Evolutionary conservation across 1,140 invertebrate genomes (phyloP).

Genomic region (Lineus longissimus): DNA sequence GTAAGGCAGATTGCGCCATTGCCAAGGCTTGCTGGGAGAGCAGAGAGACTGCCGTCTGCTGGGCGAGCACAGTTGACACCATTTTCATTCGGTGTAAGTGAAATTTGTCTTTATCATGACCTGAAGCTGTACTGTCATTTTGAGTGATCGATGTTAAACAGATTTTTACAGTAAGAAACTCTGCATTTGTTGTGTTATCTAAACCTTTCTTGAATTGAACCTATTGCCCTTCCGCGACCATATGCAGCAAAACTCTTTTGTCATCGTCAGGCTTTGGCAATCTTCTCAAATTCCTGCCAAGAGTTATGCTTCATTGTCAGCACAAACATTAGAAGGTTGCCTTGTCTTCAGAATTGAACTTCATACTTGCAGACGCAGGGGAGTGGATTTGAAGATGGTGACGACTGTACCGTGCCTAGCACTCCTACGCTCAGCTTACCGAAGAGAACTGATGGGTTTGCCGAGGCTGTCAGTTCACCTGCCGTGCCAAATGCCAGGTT

Average conservation of each 20-base stretch:
- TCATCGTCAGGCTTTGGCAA: too few species aligned
- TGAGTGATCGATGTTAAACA: too few species aligned
- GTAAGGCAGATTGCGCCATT: neutral
- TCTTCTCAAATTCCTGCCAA: too few species aligned
- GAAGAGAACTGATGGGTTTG: slow-evolving; percentile 79
- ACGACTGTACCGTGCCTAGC: slow-evolving; percentile 85
- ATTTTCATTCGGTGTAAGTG: slow-evolving; percentile 38
- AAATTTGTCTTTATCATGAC: neutral
- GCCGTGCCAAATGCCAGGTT: slow-evolving; percentile 72
- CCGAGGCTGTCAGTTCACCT: slow-evolving; percentile 87
- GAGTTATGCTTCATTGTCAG: too few species aligned
- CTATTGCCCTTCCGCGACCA: too few species aligned
- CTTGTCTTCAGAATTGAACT: neutral
- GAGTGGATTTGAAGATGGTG: slow-evolving; percentile 64
- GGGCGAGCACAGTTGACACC: slow-evolving; percentile 32
- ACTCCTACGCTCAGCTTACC: slow-evolving; percentile 83
- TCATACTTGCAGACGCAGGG: slow-evolving; percentile 29
- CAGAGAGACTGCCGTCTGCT: slow-evolving; percentile 40
- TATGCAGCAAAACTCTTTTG: too few species aligned
- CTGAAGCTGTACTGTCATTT: too few species aligned
- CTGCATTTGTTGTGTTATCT: too few species aligned
- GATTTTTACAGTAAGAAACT: too few species aligned
- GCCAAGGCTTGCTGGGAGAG: slow-evolving; percentile 10
- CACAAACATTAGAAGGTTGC: too few species aligned
- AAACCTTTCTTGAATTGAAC: too few species aligned